Conservation (phyloP, 2,888 invertebrate genomes). For the Morpho achilles region DNA sequence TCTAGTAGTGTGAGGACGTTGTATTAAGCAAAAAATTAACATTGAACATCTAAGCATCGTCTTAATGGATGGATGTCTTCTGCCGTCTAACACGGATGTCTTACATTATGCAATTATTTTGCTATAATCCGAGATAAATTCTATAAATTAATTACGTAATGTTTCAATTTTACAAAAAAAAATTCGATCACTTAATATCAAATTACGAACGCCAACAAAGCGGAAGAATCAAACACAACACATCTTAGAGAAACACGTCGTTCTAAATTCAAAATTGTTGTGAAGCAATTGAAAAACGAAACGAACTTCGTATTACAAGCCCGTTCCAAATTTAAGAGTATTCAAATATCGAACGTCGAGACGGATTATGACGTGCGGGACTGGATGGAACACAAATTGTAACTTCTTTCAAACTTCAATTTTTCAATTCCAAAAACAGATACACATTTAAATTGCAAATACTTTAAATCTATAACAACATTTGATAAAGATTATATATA, state of each 20-base stretch:
- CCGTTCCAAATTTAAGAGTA: constrained; percentile 74
- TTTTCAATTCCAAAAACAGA: constrained; percentile 30
- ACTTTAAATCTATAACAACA: constrained; percentile 26
- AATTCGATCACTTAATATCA: constrained; percentile 15
- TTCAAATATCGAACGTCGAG: constrained; percentile 73
- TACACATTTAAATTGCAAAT: constrained; percentile 52
- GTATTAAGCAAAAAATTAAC: too few relatives aligned
- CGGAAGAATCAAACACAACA: constrained; percentile 36
- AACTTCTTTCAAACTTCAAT: constrained; percentile 21
- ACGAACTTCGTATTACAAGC: constrained; percentile 71
- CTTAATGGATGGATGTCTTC: too few relatives aligned
- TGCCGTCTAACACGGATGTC: too few relatives aligned
- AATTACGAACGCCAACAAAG: constrained; percentile 37
- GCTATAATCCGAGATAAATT: too few relatives aligned
- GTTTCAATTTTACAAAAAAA: too few relatives aligned
- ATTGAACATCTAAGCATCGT: too few relatives aligned
- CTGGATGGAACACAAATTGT: constrained; percentile 43
- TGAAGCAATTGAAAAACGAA: constrained; percentile 78
- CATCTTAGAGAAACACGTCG: constrained; percentile 54
- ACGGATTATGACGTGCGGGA: constrained; percentile 63
- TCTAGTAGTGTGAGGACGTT: too few relatives aligned
- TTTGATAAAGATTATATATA: constrained; percentile 33
- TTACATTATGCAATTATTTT: too few relatives aligned
- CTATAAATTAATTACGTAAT: too few relatives aligned
- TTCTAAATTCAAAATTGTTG: constrained; percentile 75